Evolutionary conservation across 2,888 invertebrate species (phyloP), one percentile per base, ranked within the genome.

Genomic region (Nemurella pictetii): DNA sequence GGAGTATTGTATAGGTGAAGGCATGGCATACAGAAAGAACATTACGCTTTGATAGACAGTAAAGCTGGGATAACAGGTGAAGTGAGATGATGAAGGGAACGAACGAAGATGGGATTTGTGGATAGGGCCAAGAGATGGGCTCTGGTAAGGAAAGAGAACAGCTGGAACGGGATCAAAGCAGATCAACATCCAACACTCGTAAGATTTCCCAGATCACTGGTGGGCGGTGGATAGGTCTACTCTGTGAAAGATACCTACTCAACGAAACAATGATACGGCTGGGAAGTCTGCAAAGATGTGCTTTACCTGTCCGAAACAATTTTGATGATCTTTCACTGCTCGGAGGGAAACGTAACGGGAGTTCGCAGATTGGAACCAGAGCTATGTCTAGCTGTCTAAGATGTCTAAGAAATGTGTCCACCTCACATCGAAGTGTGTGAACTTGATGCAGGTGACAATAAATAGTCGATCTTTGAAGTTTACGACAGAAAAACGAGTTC

Each of bases 121-220:
- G 26, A 29, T 9, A 75, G 75, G 75, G 26, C 75, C 75, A 29
- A 26, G 27, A 75, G 27, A n/a, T 29, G 26, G 12, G 55, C 75
- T 75, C 75, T 55, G 20, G 55, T 55, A 55, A 75, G 55, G 75
- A 29, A n/a, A 75, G 75, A 75, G 2, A 75, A 26, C 75, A 75
- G 75, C 75, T 75, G 75, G 29, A 75, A n/a, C 15, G 15, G 75
- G 75, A 75, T 75, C 75, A 75, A 75, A 75, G 75, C 2, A 75
- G 75, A 75, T 75, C 75, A 75, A 26, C 75, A 75, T 75, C 75
- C 75, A 75, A 75, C 75, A 75, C 75, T 75, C 75, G n/a, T 12
- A 75, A 75, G 75, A 75, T 75, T 75, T 75, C 75, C 75, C 75
- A 75, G 75, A 75, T 75, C 75, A 75, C 75, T 28, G 15, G 75